These are phyloP conservation scores for Macaria liturata DNA, from an alignment of 2,888 invertebrate genomes.

Conservation along the genomic window DNA sequence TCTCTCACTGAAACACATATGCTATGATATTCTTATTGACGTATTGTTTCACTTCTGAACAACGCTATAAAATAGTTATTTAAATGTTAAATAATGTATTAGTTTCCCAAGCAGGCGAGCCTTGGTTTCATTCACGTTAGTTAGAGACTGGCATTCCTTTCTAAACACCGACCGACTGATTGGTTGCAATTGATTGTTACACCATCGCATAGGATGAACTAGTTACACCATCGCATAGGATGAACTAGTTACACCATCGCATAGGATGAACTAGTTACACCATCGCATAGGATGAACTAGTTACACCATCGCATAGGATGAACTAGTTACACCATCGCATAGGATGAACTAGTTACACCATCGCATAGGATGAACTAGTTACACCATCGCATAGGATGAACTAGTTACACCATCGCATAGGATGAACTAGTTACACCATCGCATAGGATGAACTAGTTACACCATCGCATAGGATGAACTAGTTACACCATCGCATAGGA, in stretches of 20 bases:
- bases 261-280: slow-evolving; percentile 35
- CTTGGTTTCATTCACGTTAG: slow-evolving; percentile 14
- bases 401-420: slow-evolving; percentile 37
- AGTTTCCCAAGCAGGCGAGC: slow-evolving; percentile 24
- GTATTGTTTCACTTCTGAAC: no score
- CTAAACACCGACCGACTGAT: slow-evolving; percentile 47
- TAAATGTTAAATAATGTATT: no score
- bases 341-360: slow-evolving; percentile 39
- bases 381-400: slow-evolving; percentile 32
- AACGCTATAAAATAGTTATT: no score
- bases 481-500: slow-evolving; percentile 35
- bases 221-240: slow-evolving; percentile 29
- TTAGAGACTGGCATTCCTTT: slow-evolving; percentile 41
- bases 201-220: slow-evolving; percentile 23
- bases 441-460: slow-evolving; percentile 31
- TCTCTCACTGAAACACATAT: no score
- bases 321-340: slow-evolving; percentile 39
- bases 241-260: slow-evolving; percentile 41
- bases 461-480: slow-evolving; percentile 29
- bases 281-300: slow-evolving; percentile 27
- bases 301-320: slow-evolving; percentile 34
- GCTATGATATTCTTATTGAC: no score
- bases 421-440: slow-evolving; percentile 39
- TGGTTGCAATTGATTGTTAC: slow-evolving; percentile 34
- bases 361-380: slow-evolving; percentile 25